Percentiles rank a stretch among this genome's conserved stretches.
Conservation (phyloP, 2,113 vertebrate genomes). For the Ptyas mucosa region DNA sequence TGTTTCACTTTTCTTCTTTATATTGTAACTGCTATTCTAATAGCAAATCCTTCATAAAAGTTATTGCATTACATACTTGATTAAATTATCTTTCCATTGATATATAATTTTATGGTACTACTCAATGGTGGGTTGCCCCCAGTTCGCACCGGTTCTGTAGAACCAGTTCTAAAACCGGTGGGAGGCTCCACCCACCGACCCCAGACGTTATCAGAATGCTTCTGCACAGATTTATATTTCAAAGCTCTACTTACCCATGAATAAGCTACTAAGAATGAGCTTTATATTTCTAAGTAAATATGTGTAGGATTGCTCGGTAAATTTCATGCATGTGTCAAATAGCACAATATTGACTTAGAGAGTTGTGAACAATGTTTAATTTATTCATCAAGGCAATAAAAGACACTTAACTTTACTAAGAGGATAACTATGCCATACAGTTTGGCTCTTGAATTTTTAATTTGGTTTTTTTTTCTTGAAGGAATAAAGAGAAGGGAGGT, state of each 20-base stretch:
- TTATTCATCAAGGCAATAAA: not conserved
- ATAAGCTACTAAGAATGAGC: not conserved
- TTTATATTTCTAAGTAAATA: not conserved
- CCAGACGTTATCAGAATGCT: no score
- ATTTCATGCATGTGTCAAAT: not conserved
- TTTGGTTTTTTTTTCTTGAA: not conserved
- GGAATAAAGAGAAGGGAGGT: not conserved
- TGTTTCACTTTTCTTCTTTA: no score
- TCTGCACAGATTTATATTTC: not conserved
- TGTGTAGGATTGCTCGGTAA: not conserved
- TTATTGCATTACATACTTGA: no score
- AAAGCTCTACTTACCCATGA: not conserved
- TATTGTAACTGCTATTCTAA: no score
- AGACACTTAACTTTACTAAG: not conserved
- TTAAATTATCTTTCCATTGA: no score
- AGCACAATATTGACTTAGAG: not conserved
- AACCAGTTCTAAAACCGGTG: no score
- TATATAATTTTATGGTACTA: no score
- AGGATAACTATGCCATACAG: not conserved
- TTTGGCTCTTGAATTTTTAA: not conserved
- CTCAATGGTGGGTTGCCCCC: no score
- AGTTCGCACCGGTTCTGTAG: no score
- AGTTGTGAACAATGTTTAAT: not conserved
- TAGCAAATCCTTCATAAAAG: no score
- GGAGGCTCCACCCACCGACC: no score